phyloP scores from a whole-genome alignment of 2,797 vertebrate genomes.

The Oophaga sylvatica region DNA sequence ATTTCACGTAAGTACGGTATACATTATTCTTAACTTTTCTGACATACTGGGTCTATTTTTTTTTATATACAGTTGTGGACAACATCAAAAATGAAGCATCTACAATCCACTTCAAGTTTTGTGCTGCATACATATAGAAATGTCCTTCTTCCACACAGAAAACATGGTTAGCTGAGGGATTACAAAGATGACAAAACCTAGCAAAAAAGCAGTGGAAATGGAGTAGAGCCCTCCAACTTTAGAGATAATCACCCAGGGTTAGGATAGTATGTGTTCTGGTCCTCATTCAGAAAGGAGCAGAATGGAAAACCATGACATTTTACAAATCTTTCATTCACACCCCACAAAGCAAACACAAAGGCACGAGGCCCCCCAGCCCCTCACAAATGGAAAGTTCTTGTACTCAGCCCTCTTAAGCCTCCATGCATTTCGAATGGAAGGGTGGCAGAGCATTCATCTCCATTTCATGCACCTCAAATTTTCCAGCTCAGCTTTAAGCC shows the following conservation, averaged over 20 bases:
- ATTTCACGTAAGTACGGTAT: too few species aligned
- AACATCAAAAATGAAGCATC: not conserved
- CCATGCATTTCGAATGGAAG: slow-evolving; percentile 48
- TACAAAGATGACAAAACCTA: not conserved
- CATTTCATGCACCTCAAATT: slow-evolving; percentile 59
- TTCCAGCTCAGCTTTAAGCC: slow-evolving; percentile 44
- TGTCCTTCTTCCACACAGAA: not conserved
- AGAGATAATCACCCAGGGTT: slow-evolving; percentile 29
- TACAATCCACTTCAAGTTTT: not conserved
- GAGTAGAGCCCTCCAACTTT: not conserved
- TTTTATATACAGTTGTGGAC: too few species aligned
- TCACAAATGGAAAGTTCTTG: slow-evolving; percentile 52
- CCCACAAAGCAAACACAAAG: slow-evolving; percentile 56
- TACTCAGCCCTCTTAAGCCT: slow-evolving; percentile 51
- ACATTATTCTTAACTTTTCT: too few species aligned
- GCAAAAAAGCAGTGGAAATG: slow-evolving; percentile 3
- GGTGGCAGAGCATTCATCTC: slow-evolving; percentile 52
- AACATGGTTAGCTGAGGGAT: not conserved
- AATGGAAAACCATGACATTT: slow-evolving; percentile 60
- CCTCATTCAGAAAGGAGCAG: slow-evolving; percentile 47
- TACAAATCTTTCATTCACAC: slow-evolving; percentile 60
- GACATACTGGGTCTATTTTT: too few species aligned
- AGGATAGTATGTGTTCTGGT: slow-evolving; percentile 47
- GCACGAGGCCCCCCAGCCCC: slow-evolving; percentile 44
- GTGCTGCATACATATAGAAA: not conserved